Base-by-base conservation (phyloP, 1,140 invertebrate species). In the Euglossa dilemma region DNA sequence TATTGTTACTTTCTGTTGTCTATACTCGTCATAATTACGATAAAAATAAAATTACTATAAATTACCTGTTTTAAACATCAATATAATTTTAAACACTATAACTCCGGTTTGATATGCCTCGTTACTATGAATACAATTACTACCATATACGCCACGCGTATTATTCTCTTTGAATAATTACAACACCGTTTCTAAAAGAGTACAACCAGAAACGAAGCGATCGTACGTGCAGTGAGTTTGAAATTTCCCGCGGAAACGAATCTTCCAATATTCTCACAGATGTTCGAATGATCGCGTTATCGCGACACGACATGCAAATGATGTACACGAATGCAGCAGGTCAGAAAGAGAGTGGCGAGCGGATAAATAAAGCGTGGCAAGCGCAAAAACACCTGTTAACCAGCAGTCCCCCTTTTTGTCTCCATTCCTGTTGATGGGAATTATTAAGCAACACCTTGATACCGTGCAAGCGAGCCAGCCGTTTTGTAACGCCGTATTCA, bases 381-480 rank as follows among this genome's bases (percentile, higher is more conserved):
- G n/a, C n/a, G 72, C 43, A 74, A 50, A 52, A 54, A 43, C 66
- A 56, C 28, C 14, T 72, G 70, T 72, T 14, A 72, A 57, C 70
- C 25, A 36, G 25, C 16, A 71, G 18, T n/a, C 16, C 50, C 18
- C 12, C 8, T 61, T 47, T 79, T 56, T 54, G 18, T 61, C 25
- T n/a, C n/a, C 11, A 11, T 43, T 66, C 7, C 50, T 54, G 6
- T 7, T 16, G 57, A 54, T 64, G 69, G 23, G 36, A 54, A 47
- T 54, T 50, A 43, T 80, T 72, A 69, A 63, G 69, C 69, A 80
- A 80, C 57, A 72, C 47, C 57, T 72, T 63, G 57, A 80, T 59
- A 63, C 28, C 57, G 47, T 25, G 63, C 76, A 16, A 67, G 66
- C 52, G 23, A 61, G 52, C 25, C 67, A 20, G 47, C 23, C 23